phyloP scores from a whole-genome alignment of 64 coral and sea anemone species.

The Porites australiensis region DNA sequence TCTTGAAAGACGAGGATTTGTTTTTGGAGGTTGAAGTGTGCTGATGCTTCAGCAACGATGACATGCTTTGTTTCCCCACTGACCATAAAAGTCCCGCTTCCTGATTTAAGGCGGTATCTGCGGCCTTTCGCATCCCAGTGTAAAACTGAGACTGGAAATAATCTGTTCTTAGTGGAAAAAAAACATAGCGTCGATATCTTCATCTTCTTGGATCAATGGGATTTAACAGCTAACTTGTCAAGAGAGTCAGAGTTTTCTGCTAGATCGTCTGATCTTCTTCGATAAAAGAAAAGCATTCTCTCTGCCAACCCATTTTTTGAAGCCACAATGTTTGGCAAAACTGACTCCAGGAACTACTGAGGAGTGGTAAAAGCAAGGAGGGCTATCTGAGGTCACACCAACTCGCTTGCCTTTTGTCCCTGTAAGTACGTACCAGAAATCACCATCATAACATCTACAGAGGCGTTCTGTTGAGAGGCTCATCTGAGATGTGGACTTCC shows the following conservation, averaged over 20 bases:
- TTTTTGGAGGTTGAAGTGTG: too few species aligned
- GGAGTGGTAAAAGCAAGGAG: conserved; percentile 37
- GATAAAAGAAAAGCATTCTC: conserved; percentile 51
- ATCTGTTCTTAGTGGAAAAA: too few species aligned
- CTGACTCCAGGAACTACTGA: background rate
- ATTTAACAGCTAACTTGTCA: background rate
- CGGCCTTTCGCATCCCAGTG: too few species aligned
- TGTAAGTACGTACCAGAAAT: conserved; percentile 55
- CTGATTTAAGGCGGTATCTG: too few species aligned
- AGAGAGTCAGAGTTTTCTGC: conserved; percentile 14
- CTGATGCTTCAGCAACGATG: too few species aligned
- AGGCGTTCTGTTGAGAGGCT: conserved; percentile 49
- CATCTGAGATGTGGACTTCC: conserved; percentile 12
- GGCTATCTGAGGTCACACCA: conserved; percentile 27
- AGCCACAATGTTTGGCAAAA: conserved; percentile 67
- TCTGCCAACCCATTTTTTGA: conserved; percentile 66
- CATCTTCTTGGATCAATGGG: background rate
- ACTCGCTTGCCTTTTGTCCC: conserved; percentile 56
- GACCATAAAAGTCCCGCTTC: too few species aligned
- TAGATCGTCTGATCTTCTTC: conserved; percentile 33
- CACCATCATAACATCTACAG: conserved; percentile 51
- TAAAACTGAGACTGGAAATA: too few species aligned
- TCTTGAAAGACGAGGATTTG: too few species aligned
- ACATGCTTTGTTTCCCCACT: too few species aligned
- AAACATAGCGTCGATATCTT: too few species aligned